A percentile compares a stretch with the other conserved stretches of the same genome.
phyloP scores from a whole-genome alignment of 2,888 invertebrate genomes.

The Lasioglossum marginatum region DNA sequence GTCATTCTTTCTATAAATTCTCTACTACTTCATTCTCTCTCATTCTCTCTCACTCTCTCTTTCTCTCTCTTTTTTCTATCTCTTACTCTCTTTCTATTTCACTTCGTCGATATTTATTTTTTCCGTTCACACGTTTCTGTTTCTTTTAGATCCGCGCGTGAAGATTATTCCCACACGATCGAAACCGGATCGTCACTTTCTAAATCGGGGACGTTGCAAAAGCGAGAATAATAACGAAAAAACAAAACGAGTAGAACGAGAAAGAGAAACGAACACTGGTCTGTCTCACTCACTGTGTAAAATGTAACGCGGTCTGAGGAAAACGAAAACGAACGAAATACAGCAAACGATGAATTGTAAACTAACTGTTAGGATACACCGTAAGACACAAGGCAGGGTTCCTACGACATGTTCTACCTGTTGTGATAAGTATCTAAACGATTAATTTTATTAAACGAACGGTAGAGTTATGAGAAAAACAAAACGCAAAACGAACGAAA shows the following conservation, averaged over 20 bases:
- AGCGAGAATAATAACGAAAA: slow-evolving; percentile 25
- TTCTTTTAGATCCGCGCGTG: slow-evolving; percentile 24
- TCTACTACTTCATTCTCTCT: not conserved
- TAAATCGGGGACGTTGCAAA: slow-evolving; percentile 52
- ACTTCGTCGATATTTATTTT: not conserved
- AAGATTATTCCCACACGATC: slow-evolving; percentile 22
- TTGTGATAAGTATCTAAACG: slow-evolving; percentile 75
- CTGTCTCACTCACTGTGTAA: slow-evolving; percentile 31
- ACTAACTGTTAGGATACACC: slow-evolving; percentile 58
- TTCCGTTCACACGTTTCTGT: not conserved
- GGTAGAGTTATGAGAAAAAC: slow-evolving; percentile 62
- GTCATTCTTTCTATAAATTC: not conserved
- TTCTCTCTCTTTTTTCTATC: not conserved
- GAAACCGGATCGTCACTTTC: not conserved
- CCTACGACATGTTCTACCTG: slow-evolving; percentile 75
- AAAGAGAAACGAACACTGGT: slow-evolving; percentile 12
- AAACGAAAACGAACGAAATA: not conserved
- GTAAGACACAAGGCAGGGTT: slow-evolving; percentile 72
- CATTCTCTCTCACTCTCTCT: not conserved
- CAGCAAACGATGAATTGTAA: slow-evolving; percentile 63
- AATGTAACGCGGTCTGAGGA: slow-evolving; percentile 38
- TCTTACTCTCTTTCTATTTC: not conserved
- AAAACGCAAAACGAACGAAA: not conserved
- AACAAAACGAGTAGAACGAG: slow-evolving; percentile 12
- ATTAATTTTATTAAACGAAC: slow-evolving; percentile 73